phyloP scores from a whole-genome alignment of 2,797 vertebrate species.

The Catostomus latipinnis region DNA sequence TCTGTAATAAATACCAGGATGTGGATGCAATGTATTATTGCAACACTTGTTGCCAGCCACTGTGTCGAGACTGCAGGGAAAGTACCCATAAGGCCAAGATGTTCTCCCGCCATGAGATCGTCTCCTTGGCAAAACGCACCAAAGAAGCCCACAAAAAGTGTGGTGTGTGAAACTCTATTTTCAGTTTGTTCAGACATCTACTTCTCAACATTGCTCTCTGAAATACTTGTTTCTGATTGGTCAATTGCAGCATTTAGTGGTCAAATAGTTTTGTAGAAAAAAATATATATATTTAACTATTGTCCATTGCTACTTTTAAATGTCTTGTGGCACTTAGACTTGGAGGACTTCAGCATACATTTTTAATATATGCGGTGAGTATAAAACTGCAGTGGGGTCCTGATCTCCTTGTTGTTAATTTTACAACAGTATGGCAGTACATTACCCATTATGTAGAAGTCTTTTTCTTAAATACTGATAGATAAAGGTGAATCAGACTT shows the following conservation, averaged over 20 bases:
- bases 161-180: conserved; percentile 76
- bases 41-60: conserved; percentile 94
- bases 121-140: conserved; percentile 89
- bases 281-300: too few relatives aligned
- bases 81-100: conserved; percentile 90
- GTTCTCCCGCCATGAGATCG: conserved; percentile 92
- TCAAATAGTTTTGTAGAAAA: too few relatives aligned
- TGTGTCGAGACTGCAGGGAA: conserved; percentile 88
- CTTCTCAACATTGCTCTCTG: neutral
- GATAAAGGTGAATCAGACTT: neutral
- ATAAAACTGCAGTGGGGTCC: too few relatives aligned
- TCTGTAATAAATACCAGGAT: conserved; percentile 74
- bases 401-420: too few relatives aligned
- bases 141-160: conserved; percentile 92
- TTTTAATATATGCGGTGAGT: too few relatives aligned
- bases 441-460: neutral
- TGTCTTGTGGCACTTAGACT: too few relatives aligned
- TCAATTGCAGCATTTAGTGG: too few relatives aligned
- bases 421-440: too few relatives aligned
- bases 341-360: too few relatives aligned
- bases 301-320: too few relatives aligned
- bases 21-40: conserved; percentile 89
- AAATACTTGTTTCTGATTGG: too few relatives aligned
- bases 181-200: neutral
- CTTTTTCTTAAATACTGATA: neutral